These are phyloP conservation scores for Probosciger aterrimus DNA, from an alignment of 2,113 vertebrate species.

Conservation along the genomic window DNA sequence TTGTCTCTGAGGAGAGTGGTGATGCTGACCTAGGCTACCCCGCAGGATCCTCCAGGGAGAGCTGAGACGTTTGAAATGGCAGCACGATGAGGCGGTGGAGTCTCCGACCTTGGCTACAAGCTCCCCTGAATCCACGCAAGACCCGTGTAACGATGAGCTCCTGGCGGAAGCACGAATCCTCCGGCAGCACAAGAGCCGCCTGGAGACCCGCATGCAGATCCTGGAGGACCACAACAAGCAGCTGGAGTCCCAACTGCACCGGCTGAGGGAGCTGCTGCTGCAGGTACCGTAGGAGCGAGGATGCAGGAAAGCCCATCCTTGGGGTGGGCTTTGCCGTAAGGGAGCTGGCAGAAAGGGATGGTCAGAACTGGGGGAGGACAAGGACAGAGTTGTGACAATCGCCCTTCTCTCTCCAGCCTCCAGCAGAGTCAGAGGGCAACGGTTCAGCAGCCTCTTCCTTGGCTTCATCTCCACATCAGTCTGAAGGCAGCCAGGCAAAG, in stretches of 20 bases:
- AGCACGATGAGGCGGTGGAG: conserved; percentile 89
- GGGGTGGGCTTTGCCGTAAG: not conserved
- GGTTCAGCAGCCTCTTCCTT: conserved; percentile 84
- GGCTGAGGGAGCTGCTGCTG: conserved; percentile 91
- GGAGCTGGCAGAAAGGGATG: not conserved
- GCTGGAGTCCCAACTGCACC: conserved; percentile 90
- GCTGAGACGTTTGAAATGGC: conserved; percentile 93
- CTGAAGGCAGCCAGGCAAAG: conserved; percentile 79
- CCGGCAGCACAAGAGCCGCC: conserved; percentile 94
- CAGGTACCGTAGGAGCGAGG: conserved; percentile 75
- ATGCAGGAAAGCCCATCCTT: not conserved
- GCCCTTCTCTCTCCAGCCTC: conserved; percentile 76
- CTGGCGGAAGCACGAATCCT: conserved; percentile 93
- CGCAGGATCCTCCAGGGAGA: conserved; percentile 94
- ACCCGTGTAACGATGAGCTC: conserved; percentile 85
- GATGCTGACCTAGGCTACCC: not conserved
- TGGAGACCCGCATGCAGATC: conserved; percentile 98
- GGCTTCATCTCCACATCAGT: conserved; percentile 86
- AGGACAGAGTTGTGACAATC: rapidly evolving
- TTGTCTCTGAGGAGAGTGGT: rapidly evolving
- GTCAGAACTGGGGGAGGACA: not conserved
- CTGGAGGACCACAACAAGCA: conserved; percentile 98
- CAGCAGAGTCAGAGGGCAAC: conserved; percentile 84
- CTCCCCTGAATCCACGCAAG: conserved; percentile 70
- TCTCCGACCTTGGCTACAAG: conserved; percentile 82